phyloP scores from a whole-genome alignment of 2,113 vertebrate genomes.

The Pseudolaguvia tuberculata region DNA sequence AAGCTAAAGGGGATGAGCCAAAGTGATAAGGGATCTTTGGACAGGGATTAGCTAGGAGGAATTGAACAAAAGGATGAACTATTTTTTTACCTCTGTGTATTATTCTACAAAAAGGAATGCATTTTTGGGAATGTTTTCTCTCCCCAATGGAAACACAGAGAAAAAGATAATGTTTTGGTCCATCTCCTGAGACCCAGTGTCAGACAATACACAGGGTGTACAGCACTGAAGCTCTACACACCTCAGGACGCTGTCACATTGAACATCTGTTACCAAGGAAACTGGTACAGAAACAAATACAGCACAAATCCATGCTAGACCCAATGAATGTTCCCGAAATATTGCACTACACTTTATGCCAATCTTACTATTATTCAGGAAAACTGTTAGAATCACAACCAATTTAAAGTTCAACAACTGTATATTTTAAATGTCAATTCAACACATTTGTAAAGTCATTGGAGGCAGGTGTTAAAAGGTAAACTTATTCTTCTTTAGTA shows the following conservation, averaged over 20 bases:
- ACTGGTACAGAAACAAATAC: constrained; percentile 58
- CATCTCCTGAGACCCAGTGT: constrained; percentile 27
- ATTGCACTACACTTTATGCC: constrained; percentile 16
- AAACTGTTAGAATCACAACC: not conserved
- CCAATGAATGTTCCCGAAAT: constrained; percentile 16
- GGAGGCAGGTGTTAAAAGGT: constrained; percentile 1
- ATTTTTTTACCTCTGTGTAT: not conserved
- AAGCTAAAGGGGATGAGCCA: not conserved
- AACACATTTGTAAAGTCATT: not conserved
- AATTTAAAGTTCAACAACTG: not conserved
- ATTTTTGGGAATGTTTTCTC: constrained; percentile 22
- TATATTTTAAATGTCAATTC: not conserved
- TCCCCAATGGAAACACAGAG: constrained; percentile 1
- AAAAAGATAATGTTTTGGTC: constrained; percentile 20
- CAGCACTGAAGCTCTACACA: constrained; percentile 31
- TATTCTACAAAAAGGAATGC: constrained; percentile 45
- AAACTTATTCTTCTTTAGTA: constrained; percentile 16
- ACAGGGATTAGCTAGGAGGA: constrained; percentile 41
- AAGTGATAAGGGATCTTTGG: constrained; percentile 43
- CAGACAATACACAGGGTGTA: constrained; percentile 37
- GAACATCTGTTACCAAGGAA: constrained; percentile 70
- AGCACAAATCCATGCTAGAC: constrained; percentile 48
- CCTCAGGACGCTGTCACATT: constrained; percentile 35
- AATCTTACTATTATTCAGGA: constrained; percentile 18
- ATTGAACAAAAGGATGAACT: constrained; percentile 50